A percentile compares a stretch with the other conserved stretches of the same genome.
Evolutionary conservation across 2,113 vertebrate genomes (phyloP).

Genomic region (Bucco capensis): DNA sequence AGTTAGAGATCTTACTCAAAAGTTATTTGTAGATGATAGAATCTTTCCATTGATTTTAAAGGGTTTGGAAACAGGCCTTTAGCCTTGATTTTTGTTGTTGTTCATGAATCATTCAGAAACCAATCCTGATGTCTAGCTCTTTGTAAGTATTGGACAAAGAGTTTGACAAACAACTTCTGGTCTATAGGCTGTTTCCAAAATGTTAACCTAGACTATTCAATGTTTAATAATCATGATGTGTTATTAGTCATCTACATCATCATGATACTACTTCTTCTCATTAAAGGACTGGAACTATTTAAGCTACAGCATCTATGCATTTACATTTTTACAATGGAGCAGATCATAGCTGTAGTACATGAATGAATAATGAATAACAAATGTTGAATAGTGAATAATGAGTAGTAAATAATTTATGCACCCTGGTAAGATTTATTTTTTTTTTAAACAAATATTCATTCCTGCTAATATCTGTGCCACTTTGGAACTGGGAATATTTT

Average conservation of each 20-base stretch:
- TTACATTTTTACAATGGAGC: neutral
- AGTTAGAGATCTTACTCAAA: neutral
- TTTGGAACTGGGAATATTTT: neutral
- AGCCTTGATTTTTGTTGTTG: neutral
- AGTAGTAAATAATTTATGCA: slow-evolving; percentile 23
- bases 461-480: neutral
- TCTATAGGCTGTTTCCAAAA: neutral
- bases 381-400: slow-evolving; percentile 28
- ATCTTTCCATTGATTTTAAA: slow-evolving; percentile 35
- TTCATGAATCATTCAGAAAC: slow-evolving; percentile 45
- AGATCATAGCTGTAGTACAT: neutral
- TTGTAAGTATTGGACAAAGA: slow-evolving; percentile 20
- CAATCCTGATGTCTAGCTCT: neutral
- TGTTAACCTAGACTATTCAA: neutral
- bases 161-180: slow-evolving; percentile 5
- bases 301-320: slow-evolving; percentile 11
- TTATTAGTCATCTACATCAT: neutral
- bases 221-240: slow-evolving; percentile 7
- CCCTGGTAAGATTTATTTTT: neutral
- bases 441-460: slow-evolving; percentile 37
- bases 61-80: neutral
- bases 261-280: neutral
- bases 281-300: neutral
- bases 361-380: slow-evolving; percentile 39
- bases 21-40: neutral